Base-by-base conservation (phyloP, 2,888 invertebrate genomes). In the Caradrina clavipalpis region DNA sequence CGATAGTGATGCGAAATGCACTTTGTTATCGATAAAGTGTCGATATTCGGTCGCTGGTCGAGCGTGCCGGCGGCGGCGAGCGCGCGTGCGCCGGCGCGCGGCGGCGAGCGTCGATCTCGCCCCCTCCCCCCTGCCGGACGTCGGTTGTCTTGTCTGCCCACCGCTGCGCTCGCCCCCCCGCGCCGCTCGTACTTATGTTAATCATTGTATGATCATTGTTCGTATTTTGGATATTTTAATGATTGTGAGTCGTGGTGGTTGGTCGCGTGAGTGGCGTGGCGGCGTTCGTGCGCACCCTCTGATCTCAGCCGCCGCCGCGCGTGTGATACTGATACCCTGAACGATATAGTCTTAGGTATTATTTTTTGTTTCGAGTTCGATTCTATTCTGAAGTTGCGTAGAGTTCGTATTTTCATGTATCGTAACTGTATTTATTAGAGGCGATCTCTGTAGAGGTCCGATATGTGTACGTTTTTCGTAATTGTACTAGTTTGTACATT, bases 401-500 rank as follows among this genome's bases (percentile, higher is more conserved):
- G 94, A 92, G 91, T 92, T 91, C 85, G 92, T 94, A 92, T 94
- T 90, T 92, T 93, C 93, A 91, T 93, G 94, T 92, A 92, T 94
- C 88, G 92, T 92, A 92, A 91, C 90, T 91, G 94, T 95, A 95
- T 95, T 94, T 94, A 94, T 94, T 94, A 94, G 94, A 93, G 92
- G 88, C 91, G 94, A 88, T 88, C 94, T 90, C 92, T 87, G 86
- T 74, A 77, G 78, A 76, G 86, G 84, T 81, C 83, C 81, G 86
- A 87, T 93, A 92, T 93, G 92, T 93, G 93, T 92, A 93, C 92
- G 92, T 93, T 93, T 93, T 92, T 95, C 91, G 93, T 95, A 94
- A 93, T 92, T 94, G 94, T 94, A 95, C 95, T 95, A 94, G 95
- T 94, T 95, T 91, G 96, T 96, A 96, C 96, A 95, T 96, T 96